These are phyloP conservation scores for Esox lucius DNA, from an alignment of 2,797 vertebrate species.

Conservation along the genomic window DNA sequence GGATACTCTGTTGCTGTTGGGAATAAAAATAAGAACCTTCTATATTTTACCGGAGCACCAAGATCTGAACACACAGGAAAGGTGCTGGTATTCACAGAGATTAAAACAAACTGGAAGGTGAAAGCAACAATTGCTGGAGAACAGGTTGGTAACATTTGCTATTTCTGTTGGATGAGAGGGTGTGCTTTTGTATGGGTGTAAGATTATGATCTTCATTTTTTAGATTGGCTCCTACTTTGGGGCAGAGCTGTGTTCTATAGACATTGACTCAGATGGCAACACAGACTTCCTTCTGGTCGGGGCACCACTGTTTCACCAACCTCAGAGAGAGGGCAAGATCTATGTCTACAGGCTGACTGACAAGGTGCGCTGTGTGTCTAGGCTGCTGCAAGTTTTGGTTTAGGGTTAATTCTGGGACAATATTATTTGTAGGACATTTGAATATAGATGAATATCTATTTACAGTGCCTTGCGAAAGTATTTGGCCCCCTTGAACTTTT, in stretches of 20 bases:
- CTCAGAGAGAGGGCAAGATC: conserved; percentile 74
- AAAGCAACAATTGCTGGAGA: conserved; percentile 55
- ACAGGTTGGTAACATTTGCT: conserved; percentile 66
- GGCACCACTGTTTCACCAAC: conserved; percentile 72
- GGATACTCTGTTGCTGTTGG: conserved; percentile 74
- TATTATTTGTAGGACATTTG: background rate
- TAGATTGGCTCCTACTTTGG: conserved; percentile 89
- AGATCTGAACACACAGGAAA: conserved; percentile 75
- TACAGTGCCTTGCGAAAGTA: too few species aligned
- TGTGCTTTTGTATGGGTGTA: background rate
- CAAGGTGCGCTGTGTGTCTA: conserved; percentile 50
- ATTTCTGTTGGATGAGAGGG: background rate
- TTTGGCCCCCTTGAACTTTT: too few species aligned
- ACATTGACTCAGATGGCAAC: conserved; percentile 71
- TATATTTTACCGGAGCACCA: conserved; percentile 77
- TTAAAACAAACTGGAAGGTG: conserved; percentile 46
- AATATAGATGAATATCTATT: background rate
- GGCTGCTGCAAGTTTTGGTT: background rate
- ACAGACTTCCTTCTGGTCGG: conserved; percentile 83
- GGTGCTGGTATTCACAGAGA: conserved; percentile 69
- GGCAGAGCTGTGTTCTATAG: conserved; percentile 76
- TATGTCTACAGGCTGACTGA: conserved; percentile 70
- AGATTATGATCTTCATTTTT: conserved; percentile 6
- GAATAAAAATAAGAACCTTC: conserved; percentile 10
- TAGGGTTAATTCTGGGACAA: background rate